Evolutionary conservation across 2,888 invertebrate genomes (phyloP).

Genomic region (Glomeris marginata): DNA sequence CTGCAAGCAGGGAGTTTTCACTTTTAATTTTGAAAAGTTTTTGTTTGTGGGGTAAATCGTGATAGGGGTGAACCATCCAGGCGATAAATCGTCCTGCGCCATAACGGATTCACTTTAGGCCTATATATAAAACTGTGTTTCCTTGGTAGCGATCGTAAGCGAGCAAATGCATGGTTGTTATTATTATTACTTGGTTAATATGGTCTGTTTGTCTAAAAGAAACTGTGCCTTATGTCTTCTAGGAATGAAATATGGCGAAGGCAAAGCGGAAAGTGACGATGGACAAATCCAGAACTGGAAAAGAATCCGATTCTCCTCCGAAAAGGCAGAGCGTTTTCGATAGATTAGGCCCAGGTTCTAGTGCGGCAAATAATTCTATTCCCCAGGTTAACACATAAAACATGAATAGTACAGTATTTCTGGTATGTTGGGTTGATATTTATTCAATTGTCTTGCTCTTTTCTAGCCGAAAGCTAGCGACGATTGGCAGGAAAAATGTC

Average conservation of each 20-base stretch:
- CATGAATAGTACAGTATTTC: background rate
- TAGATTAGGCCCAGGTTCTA: slow-evolving; percentile 42
- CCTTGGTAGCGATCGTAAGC: no score
- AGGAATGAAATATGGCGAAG: background rate
- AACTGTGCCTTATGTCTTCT: no score
- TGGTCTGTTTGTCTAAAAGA: no score
- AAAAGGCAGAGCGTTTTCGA: slow-evolving; percentile 64
- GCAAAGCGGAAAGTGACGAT: background rate
- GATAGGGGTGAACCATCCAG: no score
- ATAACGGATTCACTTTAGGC: no score
- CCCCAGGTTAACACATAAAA: background rate
- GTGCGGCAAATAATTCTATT: background rate
- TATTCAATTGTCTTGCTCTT: background rate
- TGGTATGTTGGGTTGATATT: background rate
- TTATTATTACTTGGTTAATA: no score
- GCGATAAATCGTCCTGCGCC: no score
- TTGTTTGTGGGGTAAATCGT: no score
- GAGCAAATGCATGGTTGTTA: no score
- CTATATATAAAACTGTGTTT: no score
- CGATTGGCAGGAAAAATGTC: slow-evolving; percentile 17
- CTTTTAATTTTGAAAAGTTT: no score
- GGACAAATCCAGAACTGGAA: background rate
- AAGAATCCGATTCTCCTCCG: slow-evolving; percentile 11
- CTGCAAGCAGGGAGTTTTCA: no score
- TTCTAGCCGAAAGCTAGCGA: background rate